These are phyloP conservation scores for Dynastes tityus DNA, from an alignment of 2,888 invertebrate genomes.

Conservation along the genomic window DNA sequence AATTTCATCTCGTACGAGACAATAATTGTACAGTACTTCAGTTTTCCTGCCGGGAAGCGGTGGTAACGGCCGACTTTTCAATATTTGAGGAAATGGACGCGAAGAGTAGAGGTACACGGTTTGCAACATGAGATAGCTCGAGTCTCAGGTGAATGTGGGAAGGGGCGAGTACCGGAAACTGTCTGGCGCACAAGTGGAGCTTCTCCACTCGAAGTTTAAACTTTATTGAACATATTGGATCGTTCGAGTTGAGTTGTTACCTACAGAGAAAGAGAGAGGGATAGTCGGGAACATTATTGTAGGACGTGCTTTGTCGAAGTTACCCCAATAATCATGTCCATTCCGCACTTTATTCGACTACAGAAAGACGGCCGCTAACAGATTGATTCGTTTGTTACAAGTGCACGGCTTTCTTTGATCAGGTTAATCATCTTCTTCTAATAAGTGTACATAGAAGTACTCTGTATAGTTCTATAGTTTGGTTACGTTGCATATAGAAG, in stretches of 20 bases:
- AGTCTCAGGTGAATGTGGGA: not conserved
- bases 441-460: no score
- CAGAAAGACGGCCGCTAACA: not conserved
- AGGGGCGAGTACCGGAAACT: slow-evolving; percentile 42
- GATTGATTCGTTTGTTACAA: slow-evolving; percentile 14
- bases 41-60: slow-evolving; percentile 8
- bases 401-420: no score
- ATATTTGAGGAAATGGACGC: slow-evolving; percentile 24
- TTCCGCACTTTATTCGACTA: slow-evolving; percentile 30
- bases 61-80: slow-evolving; percentile 28
- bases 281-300: slow-evolving; percentile 35
- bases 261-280: not conserved
- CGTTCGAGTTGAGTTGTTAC: slow-evolving; percentile 55
- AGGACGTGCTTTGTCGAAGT: slow-evolving; percentile 46
- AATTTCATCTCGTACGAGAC: slow-evolving; percentile 38
- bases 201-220: slow-evolving; percentile 54
- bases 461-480: no score
- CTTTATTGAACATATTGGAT: slow-evolving; percentile 58
- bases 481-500: no score
- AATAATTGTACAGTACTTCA: slow-evolving; percentile 35
- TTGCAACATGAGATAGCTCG: no score
- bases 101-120: no score
- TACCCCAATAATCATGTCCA: slow-evolving; percentile 47
- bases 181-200: slow-evolving; percentile 50
- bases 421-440: no score